These are phyloP conservation scores for Xiphydria camelus DNA, from an alignment of 2,888 invertebrate species.

Conservation along the genomic window DNA sequence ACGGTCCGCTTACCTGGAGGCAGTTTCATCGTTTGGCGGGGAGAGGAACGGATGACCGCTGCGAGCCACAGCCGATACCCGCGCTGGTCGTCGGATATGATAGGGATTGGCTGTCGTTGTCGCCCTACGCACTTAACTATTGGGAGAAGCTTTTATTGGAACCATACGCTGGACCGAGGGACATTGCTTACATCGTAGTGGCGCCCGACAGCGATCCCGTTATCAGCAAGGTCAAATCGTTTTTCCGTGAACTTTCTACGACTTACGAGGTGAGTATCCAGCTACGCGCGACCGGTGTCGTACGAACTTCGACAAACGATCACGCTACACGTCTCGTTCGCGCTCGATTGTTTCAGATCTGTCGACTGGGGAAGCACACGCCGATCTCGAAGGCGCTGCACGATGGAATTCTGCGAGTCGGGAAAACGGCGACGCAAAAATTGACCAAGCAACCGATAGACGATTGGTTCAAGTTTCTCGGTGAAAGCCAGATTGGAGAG, in stretches of 20 bases:
- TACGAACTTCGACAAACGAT: background rate
- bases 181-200: slow-evolving; percentile 93
- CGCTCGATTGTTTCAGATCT: slow-evolving; percentile 64
- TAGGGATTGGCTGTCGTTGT: slow-evolving; percentile 90
- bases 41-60: slow-evolving; percentile 90
- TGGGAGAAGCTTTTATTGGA: slow-evolving; percentile 98
- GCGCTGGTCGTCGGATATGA: slow-evolving; percentile 92
- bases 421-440: slow-evolving; percentile 67
- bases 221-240: slow-evolving; percentile 75
- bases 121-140: slow-evolving; percentile 91
- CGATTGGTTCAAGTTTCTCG: slow-evolving; percentile 87
- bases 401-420: slow-evolving; percentile 87
- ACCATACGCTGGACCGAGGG: slow-evolving; percentile 93
- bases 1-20: slow-evolving; percentile 97
- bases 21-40: slow-evolving; percentile 96
- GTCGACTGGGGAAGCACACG: slow-evolving; percentile 89
- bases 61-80: slow-evolving; percentile 96
- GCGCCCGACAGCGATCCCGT: slow-evolving; percentile 90
- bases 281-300: background rate
- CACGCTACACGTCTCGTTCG: background rate
- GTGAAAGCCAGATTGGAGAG: slow-evolving; percentile 78
- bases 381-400: slow-evolving; percentile 82
- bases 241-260: slow-evolving; percentile 90
- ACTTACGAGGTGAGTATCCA: slow-evolving; percentile 75
- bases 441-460: slow-evolving; percentile 71